Evolutionary conservation across 1,140 invertebrate genomes (phyloP), one percentile per base, ranked within the genome.

Genomic region (Scaptodrosophila lebanonensis): DNA sequence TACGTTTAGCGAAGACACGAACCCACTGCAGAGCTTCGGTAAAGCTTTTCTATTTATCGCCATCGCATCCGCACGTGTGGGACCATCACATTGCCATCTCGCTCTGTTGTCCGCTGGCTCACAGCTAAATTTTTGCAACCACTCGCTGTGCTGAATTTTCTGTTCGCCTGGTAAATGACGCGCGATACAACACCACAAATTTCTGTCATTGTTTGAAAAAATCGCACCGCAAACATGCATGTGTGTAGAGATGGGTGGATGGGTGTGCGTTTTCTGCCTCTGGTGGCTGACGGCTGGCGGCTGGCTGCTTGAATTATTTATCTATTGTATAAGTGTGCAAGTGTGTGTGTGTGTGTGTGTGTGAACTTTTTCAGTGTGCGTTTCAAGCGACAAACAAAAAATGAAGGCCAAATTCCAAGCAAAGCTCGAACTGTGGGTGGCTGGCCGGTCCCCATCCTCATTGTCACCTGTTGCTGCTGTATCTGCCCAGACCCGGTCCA

Each of bases 171-270:
- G 40, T 82, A 82, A 82, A 56, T 79, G 75, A 79, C 73, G 73
- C 73, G 73, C 73, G 73, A 79, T 79, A 79, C 73, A 79, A 79
- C 75, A 79, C 68, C 65, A 77, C 73, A 79, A 77, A 65, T 79
- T 57, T 54, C 42, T 40, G 54, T 42, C 54, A 25, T 51, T 47
- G 48, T 47, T 59, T 50, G 54, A 40, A 53, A 58, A 36, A 43
- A 63, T 54, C 25, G 44, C 71, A 76, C 43, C 51, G 48, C n/a
- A n/a, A 40, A 67, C 56, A 50, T 16, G 33, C 11, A 15, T 38
- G 25, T 44, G 25, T 22, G 49, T 20, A 11, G 7, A 11, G 18
- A 48, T 36, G 43, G 6, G 5, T 22, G 35, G 39, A 49, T 48
- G 45, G 9, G 25, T 30, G 13, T 29, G 11, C 15, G 38, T 38